Percentiles rank a stretch among this genome's conserved stretches.
These are phyloP conservation scores for Charadrius vociferus DNA, from an alignment of 2,113 vertebrate species.

Conservation along the genomic window DNA sequence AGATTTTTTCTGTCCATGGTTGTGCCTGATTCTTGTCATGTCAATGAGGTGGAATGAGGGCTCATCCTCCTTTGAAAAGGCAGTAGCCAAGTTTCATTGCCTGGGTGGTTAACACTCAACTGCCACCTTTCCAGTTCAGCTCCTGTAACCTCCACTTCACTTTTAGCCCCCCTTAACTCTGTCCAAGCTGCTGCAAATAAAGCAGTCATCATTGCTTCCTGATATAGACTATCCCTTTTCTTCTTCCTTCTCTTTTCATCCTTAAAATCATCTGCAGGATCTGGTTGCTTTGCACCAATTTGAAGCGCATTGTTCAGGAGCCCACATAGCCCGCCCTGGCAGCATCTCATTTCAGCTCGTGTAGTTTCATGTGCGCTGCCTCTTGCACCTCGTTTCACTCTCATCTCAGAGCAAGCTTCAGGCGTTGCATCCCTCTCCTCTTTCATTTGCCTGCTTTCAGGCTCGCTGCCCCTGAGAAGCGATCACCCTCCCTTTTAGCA, in stretches of 20 bases:
- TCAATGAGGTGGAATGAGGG: background rate
- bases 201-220: background rate
- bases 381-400: background rate
- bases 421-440: background rate
- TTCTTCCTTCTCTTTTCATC: background rate
- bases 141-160: background rate
- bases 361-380: background rate
- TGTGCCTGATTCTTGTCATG: background rate
- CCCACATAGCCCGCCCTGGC: background rate
- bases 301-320: background rate
- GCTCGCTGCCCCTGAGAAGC: background rate
- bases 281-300: background rate
- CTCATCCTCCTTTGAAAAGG: background rate
- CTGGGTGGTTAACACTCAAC: background rate
- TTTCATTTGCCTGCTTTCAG: background rate
- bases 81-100: background rate
- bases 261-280: background rate
- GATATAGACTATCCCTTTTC: background rate
- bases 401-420: background rate
- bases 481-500: background rate
- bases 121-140: background rate
- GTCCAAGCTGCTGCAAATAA: background rate
- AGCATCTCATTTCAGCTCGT: background rate
- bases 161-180: background rate
- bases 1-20: background rate